Percentiles rank a stretch among this genome's conserved stretches.
These are phyloP conservation scores for Heliconius aoede DNA, from an alignment of 2,888 invertebrate species.

Conservation along the genomic window DNA sequence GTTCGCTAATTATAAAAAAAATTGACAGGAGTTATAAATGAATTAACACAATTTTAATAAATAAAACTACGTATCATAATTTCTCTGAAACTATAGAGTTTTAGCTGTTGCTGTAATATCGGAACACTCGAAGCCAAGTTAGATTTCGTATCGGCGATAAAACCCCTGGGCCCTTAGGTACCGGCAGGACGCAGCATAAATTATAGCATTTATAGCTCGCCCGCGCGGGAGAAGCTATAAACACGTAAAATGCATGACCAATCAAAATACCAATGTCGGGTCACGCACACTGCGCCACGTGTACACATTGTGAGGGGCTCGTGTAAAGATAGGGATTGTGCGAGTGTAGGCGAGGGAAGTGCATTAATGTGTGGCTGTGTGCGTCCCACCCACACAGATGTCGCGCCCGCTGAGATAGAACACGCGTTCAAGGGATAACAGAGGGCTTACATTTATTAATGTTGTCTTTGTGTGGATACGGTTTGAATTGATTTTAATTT, in stretches of 20 bases:
- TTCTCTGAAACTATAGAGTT: conserved; percentile 12
- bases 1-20: not conserved
- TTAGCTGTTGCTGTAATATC: conserved; percentile 35
- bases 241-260: conserved; percentile 84
- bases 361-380: conserved; percentile 46
- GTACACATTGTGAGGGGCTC: conserved; percentile 28
- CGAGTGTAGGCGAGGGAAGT: conserved; percentile 44
- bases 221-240: conserved; percentile 75
- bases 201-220: conserved; percentile 74
- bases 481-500: conserved; percentile 22
- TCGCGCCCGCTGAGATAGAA: conserved; percentile 75
- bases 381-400: conserved; percentile 64
- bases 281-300: conserved; percentile 63
- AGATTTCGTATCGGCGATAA: conserved; percentile 48
- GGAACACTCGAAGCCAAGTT: conserved; percentile 41
- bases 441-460: conserved; percentile 78
- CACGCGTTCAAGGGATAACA: conserved; percentile 81
- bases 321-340: conserved; percentile 31
- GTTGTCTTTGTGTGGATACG: conserved; percentile 60
- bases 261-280: conserved; percentile 83
- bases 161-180: conserved; percentile 61
- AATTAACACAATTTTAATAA: not conserved
- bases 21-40: not conserved
- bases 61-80: not conserved
- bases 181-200: conserved; percentile 61